Base-by-base conservation (phyloP, 2,888 invertebrate species). In the Prosopocoilus inquinatus region DNA sequence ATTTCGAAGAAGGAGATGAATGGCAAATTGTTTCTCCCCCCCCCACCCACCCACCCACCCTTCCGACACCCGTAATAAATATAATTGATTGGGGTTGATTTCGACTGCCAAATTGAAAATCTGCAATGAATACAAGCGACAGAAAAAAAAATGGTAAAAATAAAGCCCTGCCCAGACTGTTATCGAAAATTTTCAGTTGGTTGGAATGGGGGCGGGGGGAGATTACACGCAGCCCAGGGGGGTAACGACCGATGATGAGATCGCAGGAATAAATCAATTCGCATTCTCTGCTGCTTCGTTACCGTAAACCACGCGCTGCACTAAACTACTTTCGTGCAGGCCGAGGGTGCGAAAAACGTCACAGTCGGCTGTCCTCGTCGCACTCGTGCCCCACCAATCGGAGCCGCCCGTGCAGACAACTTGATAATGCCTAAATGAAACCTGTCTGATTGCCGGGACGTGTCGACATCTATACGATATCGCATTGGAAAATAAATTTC, bases 241-340 rank as follows among this genome's bases (percentile, higher is more conserved):
- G 15, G 41, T 41, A 41, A 41, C 45, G 50, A 47, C 55, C 60
- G 58, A 57, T 49, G 61, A 63, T 63, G 63, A 58, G 58, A 63
- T 63, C 60, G 34, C 55, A 38, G 48, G 59, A 63, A 63, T 63
- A 63, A 63, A 63, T 63, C 63, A 63, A 63, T 63, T 63, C 60
- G 60, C 62, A 62, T 60, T 61, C 59, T 60, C 55, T 43, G 48
- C 60, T 57, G 56, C 53, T 62, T 62, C 61, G 63, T 63, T 63
- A 63, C 61, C 59, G 63, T 61, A 63, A 60, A 60, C 60, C 62
- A 63, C 60, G 62, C 62, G 62, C 60, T 63, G 56, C 57, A 59
- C 58, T 61, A 61, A 59, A 61, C 38, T 41, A 49, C 39, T 38
- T 49, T 41, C 38, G 15, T 41, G 11, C 16, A 9, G 15, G 15